Conservation (phyloP, 2,113 vertebrate species). For the Mesembrinibis cayennensis region DNA sequence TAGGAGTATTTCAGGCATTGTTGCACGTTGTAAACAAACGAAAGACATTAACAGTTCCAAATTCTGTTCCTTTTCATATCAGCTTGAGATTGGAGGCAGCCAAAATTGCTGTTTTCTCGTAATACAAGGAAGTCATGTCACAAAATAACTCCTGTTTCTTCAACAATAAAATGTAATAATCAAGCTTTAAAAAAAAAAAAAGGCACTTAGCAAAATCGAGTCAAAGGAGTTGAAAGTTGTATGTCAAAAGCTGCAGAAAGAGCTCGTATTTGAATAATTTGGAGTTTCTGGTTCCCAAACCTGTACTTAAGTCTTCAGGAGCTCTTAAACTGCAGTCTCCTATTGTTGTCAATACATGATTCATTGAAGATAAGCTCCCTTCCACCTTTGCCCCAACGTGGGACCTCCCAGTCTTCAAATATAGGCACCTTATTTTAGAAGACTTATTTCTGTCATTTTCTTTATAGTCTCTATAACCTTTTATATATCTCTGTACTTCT, state of each 20-base stretch:
- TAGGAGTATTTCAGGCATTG: not conserved
- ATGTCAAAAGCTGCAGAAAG: not conserved
- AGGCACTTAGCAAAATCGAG: not conserved
- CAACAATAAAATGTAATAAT: not conserved
- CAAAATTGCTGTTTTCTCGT: not conserved
- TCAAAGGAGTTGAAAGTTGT: not conserved
- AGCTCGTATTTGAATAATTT: not conserved
- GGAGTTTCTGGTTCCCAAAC: not conserved
- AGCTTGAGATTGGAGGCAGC: not conserved
- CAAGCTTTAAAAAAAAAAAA: not conserved
- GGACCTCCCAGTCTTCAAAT: not conserved
- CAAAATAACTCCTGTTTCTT: not conserved
- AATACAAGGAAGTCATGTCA: not conserved
- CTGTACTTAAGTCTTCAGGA: not conserved
- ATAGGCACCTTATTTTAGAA: not conserved
- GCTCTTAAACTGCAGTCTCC: not conserved
- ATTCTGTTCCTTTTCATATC: not conserved
- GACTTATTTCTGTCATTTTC: not conserved
- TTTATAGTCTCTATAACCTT: not conserved
- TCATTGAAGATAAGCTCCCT: not conserved
- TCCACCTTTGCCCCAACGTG: not conserved
- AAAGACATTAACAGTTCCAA: not conserved
- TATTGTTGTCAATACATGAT: not conserved
- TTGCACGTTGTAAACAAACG: not conserved
- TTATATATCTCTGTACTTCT: not conserved